Base-by-base conservation (phyloP, 2,888 invertebrate genomes). In the Syrphus vitripennis region DNA sequence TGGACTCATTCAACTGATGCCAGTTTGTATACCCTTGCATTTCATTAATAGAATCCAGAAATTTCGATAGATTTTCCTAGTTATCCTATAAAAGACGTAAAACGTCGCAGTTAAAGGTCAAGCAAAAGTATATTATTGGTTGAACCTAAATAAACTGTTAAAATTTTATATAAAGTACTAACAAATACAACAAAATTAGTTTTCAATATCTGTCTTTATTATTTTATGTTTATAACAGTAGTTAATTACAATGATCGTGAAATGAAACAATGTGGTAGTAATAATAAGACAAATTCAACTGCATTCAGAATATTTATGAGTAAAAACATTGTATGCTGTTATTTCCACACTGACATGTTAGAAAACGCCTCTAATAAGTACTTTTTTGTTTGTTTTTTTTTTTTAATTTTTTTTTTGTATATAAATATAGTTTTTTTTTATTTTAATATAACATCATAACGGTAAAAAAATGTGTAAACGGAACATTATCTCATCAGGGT, bases 171-270 rank as follows among this genome's bases (percentile, higher is more conserved):
- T 4, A 48, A 10, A 48, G 19, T 21, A 12, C 21, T 0, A 48
- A 24, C 10, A 7, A 6, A 59, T 24, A 21, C 19, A 61, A 57
- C 12, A 19, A 34, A 34, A 34, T 6, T 34, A 79, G 42, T 83
- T 79, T 75, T 79, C 71, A 83, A 59, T 84, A 63, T 80, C 65
- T 75, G 61, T 75, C 42, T 83, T 83, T 83, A 75, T 75, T 83
- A 24, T 75, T 42, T 45, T 53, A 71, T 63, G 26, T 72, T 45
- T 69, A 77, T 81, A 72, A 76, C 75, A 81, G 37, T 83, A 83
- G 57, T 76, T 86, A 70, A 75, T 83, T 83, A 82, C 81, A 86
- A 86, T 77, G 81, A 26, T 77, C n/a, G 76, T 81, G 81, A 81
- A 86, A 77, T 78, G 50, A 76, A 82, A 75, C 71, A 72, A 71